Conservation (phyloP, 2,113 vertebrate species). For the Tupaia tana region DNA sequence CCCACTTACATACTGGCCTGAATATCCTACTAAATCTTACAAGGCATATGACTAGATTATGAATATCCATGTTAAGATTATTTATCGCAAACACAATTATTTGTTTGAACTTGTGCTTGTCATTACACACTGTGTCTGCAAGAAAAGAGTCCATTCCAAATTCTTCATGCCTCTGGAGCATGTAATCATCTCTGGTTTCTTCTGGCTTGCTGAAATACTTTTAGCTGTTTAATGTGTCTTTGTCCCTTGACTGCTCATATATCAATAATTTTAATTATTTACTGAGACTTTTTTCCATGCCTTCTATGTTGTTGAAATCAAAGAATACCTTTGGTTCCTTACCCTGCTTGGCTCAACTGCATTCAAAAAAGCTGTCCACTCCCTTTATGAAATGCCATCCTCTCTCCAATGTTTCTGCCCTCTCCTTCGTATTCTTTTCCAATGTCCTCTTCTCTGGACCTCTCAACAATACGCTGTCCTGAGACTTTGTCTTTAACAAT, state of each 20-base stretch:
- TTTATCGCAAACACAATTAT: neutral
- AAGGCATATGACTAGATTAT: neutral
- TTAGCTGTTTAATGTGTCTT: neutral
- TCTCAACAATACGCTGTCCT: neutral
- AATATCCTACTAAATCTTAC: neutral
- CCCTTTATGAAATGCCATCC: neutral
- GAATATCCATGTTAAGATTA: neutral
- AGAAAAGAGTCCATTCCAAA: neutral
- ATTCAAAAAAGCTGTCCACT: neutral
- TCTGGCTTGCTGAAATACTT: neutral
- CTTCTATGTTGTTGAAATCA: neutral
- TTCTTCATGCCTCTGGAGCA: neutral
- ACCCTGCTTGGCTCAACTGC: neutral
- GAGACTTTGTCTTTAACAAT: neutral
- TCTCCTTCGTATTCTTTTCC: neutral
- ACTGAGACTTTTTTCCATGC: neutral
- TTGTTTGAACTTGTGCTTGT: neutral
- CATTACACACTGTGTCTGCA: neutral
- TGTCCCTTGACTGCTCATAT: neutral
- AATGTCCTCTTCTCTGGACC: neutral
- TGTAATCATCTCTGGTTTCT: neutral
- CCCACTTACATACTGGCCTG: neutral
- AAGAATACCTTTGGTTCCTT: neutral
- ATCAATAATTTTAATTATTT: constrained; percentile 11
- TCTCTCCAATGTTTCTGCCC: neutral